A percentile compares a stretch with the other conserved stretches of the same genome.
Evolutionary conservation across 2,888 invertebrate genomes (phyloP).

Genomic region (Pammene aurita): DNA sequence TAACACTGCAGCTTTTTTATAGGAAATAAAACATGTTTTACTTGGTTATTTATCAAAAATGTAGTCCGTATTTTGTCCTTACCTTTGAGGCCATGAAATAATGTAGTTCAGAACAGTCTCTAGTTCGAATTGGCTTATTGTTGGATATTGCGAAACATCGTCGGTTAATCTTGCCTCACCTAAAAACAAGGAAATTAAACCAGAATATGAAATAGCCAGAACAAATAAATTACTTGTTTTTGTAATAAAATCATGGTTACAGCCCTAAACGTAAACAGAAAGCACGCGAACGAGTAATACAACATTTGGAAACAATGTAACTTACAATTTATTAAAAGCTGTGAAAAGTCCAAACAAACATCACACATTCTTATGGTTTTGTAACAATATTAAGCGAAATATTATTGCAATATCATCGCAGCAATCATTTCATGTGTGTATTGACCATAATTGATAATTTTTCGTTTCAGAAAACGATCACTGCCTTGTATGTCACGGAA

Average conservation of each 20-base stretch:
- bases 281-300: constrained; percentile 56
- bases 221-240: constrained; percentile 10
- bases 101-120: constrained; percentile 93
- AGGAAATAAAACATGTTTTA: neutral
- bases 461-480: constrained; percentile 79
- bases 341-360: constrained; percentile 96
- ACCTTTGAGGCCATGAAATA: constrained; percentile 95
- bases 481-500: constrained; percentile 76
- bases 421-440: constrained; percentile 64
- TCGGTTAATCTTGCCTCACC: constrained; percentile 91
- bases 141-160: constrained; percentile 89
- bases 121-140: constrained; percentile 90
- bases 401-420: constrained; percentile 76
- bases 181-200: constrained; percentile 80
- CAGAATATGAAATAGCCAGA: neutral
- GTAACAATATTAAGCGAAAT: constrained; percentile 66
- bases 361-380: constrained; percentile 91
- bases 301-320: constrained; percentile 79
- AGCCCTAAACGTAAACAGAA: constrained; percentile 36
- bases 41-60: neutral
- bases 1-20: neutral
- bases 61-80: constrained; percentile 48
- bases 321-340: constrained; percentile 90
- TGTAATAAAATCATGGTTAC: constrained; percentile 7
- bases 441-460: constrained; percentile 79